Base-by-base conservation (phyloP, 2,888 invertebrate genomes). In the Eucriotettix oculatus region DNA sequence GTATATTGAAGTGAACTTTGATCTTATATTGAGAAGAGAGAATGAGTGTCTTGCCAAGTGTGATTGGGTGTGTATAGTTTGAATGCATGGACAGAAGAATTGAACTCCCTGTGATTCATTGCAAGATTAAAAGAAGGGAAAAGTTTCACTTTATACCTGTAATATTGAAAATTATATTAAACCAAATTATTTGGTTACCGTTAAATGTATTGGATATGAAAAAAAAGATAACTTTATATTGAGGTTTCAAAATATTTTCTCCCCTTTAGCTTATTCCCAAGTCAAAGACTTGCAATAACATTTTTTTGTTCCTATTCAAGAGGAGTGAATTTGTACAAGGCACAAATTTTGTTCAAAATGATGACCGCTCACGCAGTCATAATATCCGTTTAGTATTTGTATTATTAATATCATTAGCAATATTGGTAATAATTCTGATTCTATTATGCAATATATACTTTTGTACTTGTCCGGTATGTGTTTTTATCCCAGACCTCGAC, bases 201-300 rank as follows among this genome's bases (percentile, higher is more conserved):
- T 57, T 52, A 62, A 54, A 29, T 57, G 42, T 54, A 57, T 48
- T 52, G n/a, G 48, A 60, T 29, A 53, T 58, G 53, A 43, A 58
- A 52, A 54, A 52, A 58, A 58, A 62, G 48, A 29, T 29, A 29
- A 29, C 29, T 29, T 29, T 29, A 29, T 29, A 29, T 29, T 29
- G 29, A 29, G 29, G 29, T 29, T 7, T 29, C 29, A 29, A 29
- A 29, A 29, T 29, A 29, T 29, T 29, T 29, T 29, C 29, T 29
- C 29, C 29, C 29, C 61, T 62, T 62, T 64, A 61, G 64, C 64
- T 62, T 62, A 62, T 64, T 64, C 64, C 61, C 60, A 61, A 62
- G 61, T 62, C 62, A 64, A 62, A 64, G 58, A 62, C 62, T 56
- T 62, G 62, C 62, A 61, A 16, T 42, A 55, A 41, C 14, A 40